These are phyloP conservation scores for Oncorhynchus gorbuscha DNA, from an alignment of 2,113 vertebrate species.

Conservation along the genomic window DNA sequence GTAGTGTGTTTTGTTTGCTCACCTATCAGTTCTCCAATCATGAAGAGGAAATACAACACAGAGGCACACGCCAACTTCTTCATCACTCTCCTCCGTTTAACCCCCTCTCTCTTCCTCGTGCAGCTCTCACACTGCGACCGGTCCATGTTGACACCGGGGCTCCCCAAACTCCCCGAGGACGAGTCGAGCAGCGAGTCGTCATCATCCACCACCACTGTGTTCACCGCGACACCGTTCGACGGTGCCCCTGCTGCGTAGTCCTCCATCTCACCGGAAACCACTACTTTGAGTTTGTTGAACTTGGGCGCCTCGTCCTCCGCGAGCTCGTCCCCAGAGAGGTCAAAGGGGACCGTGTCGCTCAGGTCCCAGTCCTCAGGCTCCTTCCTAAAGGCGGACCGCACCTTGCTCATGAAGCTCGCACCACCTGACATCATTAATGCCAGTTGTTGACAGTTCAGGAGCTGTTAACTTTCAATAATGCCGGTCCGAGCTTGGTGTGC, in stretches of 20 bases:
- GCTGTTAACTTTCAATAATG: too few relatives aligned
- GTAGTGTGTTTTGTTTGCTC: slow-evolving; percentile 53
- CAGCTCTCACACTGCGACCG: slow-evolving; percentile 78
- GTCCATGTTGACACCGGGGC: slow-evolving; percentile 64
- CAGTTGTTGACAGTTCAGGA: background rate
- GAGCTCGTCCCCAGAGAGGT: slow-evolving; percentile 82
- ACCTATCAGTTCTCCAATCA: slow-evolving; percentile 92
- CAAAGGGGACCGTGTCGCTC: slow-evolving; percentile 86
- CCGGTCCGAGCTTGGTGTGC: too few relatives aligned
- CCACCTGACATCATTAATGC: slow-evolving; percentile 74
- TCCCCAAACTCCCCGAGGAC: slow-evolving; percentile 51
- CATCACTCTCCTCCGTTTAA: slow-evolving; percentile 78
- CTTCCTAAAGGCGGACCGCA: slow-evolving; percentile 78
- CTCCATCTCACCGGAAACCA: slow-evolving; percentile 83
- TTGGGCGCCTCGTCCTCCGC: slow-evolving; percentile 76
- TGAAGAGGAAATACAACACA: slow-evolving; percentile 90
- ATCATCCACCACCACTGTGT: slow-evolving; percentile 74
- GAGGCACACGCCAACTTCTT: slow-evolving; percentile 81
- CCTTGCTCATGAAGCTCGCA: slow-evolving; percentile 73
- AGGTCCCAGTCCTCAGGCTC: slow-evolving; percentile 69
- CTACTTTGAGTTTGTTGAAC: slow-evolving; percentile 87
- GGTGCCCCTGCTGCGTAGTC: slow-evolving; percentile 59
- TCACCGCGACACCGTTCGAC: slow-evolving; percentile 74
- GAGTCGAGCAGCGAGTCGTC: slow-evolving; percentile 83
- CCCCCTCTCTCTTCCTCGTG: slow-evolving; percentile 71